These are phyloP conservation scores for Phasianus colchicus DNA, from an alignment of 2,113 vertebrate species.

Conservation along the genomic window DNA sequence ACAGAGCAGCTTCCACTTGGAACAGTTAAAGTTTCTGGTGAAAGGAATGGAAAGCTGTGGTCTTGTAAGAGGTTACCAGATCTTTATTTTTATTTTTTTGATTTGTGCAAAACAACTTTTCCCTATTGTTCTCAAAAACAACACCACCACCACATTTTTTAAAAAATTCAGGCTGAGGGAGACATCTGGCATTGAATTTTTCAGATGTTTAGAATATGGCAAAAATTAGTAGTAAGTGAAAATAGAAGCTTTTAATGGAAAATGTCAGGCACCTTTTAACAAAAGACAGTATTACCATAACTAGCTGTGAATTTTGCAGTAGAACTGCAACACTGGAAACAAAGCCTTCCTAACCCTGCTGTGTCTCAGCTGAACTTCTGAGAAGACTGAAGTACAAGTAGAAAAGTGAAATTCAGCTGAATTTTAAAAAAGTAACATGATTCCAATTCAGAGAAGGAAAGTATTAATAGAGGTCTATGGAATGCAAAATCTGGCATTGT, in stretches of 20 bases:
- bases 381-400: not conserved
- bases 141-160: not conserved
- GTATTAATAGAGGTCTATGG: not conserved
- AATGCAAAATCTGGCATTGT: not conserved
- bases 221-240: slow-evolving; percentile 15
- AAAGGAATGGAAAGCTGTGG: not conserved
- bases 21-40: not conserved
- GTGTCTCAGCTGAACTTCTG: not conserved
- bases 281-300: not conserved
- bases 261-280: slow-evolving; percentile 19
- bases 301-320: not conserved
- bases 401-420: not conserved
- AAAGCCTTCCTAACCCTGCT: not conserved
- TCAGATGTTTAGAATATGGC: not conserved
- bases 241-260: slow-evolving; percentile 26
- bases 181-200: not conserved
- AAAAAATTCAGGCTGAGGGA: slow-evolving; percentile 8
- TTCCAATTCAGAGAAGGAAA: not conserved
- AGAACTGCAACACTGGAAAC: not conserved
- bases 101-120: slow-evolving; percentile 28
- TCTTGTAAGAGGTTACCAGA: slow-evolving; percentile 7
- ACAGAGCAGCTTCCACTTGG: not conserved
- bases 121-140: slow-evolving; percentile 50
- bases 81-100: not conserved
- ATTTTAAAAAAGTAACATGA: not conserved